A percentile compares a stretch with the other conserved stretches of the same genome.
Evolutionary conservation across 30 jellyfish, hydroid and myxozoan species (phyloP).

Genomic region (Hydractinia echinata): DNA sequence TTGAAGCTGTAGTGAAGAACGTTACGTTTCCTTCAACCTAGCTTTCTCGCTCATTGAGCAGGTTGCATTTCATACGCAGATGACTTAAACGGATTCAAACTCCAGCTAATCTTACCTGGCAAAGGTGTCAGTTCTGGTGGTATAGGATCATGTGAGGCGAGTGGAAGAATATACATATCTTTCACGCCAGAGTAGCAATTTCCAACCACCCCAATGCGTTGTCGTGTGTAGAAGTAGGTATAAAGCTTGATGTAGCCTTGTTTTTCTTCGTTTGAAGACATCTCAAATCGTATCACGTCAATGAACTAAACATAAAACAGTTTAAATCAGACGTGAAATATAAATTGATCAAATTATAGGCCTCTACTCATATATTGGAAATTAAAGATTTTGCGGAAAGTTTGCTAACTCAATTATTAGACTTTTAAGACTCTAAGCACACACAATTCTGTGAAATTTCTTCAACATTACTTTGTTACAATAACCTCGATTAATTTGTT

Average conservation of each 20-base stretch:
- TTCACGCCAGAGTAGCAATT: slow-evolving; percentile 81
- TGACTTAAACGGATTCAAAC: not conserved
- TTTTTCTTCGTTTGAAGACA: slow-evolving; percentile 95
- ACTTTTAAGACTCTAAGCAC: too few relatives aligned
- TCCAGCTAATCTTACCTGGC: slow-evolving; percentile 69
- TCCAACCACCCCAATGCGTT: slow-evolving; percentile 90
- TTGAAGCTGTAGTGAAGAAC: not conserved
- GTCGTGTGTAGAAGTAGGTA: slow-evolving; percentile 77
- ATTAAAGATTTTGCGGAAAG: too few relatives aligned
- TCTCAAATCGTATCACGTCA: slow-evolving; percentile 86
- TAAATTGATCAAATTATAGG: not conserved
- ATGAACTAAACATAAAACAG: slow-evolving; percentile 43
- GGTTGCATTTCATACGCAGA: not conserved
- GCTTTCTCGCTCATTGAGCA: not conserved
- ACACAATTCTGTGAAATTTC: too few relatives aligned
- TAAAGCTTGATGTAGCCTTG: slow-evolving; percentile 68
- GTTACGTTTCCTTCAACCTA: not conserved
- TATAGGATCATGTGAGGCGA: slow-evolving; percentile 90
- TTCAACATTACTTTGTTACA: too few relatives aligned
- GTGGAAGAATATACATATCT: slow-evolving; percentile 88
- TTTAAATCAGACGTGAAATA: not conserved
- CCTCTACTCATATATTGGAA: too few relatives aligned
- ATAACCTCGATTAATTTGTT: too few relatives aligned
- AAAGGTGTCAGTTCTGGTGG: slow-evolving; percentile 92
- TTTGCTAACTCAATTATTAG: too few relatives aligned